Percentiles rank a stretch among this genome's conserved stretches.
These are phyloP conservation scores for Chironomus tentans DNA, from an alignment of 2,888 invertebrate species.

Conservation along the genomic window DNA sequence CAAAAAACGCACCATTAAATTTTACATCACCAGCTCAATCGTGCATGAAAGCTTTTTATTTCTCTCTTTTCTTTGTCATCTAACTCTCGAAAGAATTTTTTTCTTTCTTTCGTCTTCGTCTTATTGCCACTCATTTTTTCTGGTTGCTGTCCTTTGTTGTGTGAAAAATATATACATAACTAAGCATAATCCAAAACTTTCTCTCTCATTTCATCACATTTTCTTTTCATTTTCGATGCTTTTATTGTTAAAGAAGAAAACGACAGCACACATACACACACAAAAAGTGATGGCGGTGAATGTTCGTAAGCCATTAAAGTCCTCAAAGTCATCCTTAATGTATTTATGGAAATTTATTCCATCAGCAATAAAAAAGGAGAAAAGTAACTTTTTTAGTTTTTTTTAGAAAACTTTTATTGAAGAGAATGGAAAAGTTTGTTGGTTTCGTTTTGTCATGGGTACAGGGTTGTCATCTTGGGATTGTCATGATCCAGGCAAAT, in stretches of 20 bases:
- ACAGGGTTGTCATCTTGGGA: too few relatives aligned
- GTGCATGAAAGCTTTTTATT: slow-evolving; percentile 7
- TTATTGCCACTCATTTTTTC: not conserved
- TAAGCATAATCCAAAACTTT: not conserved
- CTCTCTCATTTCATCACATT: not conserved
- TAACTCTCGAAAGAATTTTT: too few relatives aligned
- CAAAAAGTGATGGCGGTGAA: not conserved
- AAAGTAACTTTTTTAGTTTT: not conserved
- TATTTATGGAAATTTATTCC: slow-evolving; percentile 24
- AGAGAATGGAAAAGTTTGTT: too few relatives aligned
- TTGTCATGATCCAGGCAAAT: too few relatives aligned
- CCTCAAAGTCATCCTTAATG: not conserved
- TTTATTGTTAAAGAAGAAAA: not conserved
- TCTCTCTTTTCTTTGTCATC: not conserved
- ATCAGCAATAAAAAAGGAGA: not conserved
- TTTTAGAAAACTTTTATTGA: not conserved
- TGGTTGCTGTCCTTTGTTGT: not conserved
- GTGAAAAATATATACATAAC: not conserved
- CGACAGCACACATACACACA: not conserved
- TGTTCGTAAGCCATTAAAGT: slow-evolving; percentile 4
- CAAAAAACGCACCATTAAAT: slow-evolving; percentile 15
- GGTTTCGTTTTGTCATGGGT: too few relatives aligned
- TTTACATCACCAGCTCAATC: slow-evolving; percentile 12
- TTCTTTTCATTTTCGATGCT: not conserved
- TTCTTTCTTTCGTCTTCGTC: not conserved